Conservation (phyloP, 1,140 invertebrate genomes). For the Drosophila pandora region DNA sequence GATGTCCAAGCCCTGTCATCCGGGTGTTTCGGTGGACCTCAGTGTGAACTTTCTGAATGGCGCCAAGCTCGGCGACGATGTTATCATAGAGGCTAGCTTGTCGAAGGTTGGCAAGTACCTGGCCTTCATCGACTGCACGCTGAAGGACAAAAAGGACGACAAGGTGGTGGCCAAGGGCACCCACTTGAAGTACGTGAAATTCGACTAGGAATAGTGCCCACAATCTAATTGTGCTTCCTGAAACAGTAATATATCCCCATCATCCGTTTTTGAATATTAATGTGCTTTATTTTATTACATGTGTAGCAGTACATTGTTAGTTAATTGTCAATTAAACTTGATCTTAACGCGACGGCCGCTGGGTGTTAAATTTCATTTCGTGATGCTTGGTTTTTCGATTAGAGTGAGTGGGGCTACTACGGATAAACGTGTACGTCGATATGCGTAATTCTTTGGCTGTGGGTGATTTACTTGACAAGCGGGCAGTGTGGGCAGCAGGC, state of each 20-base stretch:
- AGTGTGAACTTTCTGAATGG: conserved; percentile 90
- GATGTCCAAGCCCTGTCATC: conserved; percentile 86
- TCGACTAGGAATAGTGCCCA: conserved; percentile 13
- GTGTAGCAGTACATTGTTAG: conserved; percentile 75
- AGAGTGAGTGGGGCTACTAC: conserved; percentile 70
- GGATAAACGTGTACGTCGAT: conserved; percentile 69
- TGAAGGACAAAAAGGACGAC: conserved; percentile 89
- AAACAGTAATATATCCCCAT: not conserved
- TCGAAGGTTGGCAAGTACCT: conserved; percentile 90
- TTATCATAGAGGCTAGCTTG: conserved; percentile 92
- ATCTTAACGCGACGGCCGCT: conserved; percentile 32
- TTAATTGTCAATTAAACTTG: conserved; percentile 64
- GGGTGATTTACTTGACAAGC: conserved; percentile 31
- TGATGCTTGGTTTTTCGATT: conserved; percentile 31
- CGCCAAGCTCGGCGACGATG: conserved; percentile 90
- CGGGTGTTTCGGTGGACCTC: conserved; percentile 91
- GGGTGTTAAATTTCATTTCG: conserved; percentile 1
- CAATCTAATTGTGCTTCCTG: not conserved
- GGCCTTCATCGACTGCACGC: conserved; percentile 91
- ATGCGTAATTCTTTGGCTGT: conserved; percentile 46
- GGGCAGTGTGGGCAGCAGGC: conserved; percentile 75
- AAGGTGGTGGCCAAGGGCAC: conserved; percentile 90
- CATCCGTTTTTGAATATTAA: conserved; percentile 44
- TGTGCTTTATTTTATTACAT: conserved; percentile 82
- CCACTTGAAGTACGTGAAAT: conserved; percentile 89